Conservation (phyloP, 2,888 invertebrate species). For the Aleiodes leptofemur region DNA sequence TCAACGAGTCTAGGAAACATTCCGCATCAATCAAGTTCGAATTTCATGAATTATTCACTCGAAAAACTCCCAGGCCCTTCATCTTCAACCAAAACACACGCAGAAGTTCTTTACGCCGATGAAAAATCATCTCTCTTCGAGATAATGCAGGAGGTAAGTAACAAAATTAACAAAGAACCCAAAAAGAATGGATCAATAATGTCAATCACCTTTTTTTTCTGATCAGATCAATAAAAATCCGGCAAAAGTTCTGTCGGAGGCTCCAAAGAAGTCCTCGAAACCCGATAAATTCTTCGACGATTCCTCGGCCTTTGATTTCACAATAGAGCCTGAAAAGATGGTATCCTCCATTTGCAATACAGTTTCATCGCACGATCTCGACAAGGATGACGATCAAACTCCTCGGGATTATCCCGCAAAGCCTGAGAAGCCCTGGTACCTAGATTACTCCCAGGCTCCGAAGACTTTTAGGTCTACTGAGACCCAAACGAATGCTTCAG, state of each 20-base stretch:
- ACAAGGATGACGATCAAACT: neutral
- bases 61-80: neutral
- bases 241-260: too few relatives aligned
- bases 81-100: neutral
- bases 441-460: slow-evolving; percentile 10
- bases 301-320: slow-evolving; percentile 79
- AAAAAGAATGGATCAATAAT: neutral
- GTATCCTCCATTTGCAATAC: slow-evolving; percentile 79
- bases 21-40: neutral
- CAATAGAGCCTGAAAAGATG: slow-evolving; percentile 80
- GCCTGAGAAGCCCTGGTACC: slow-evolving; percentile 39
- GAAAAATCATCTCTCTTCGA: slow-evolving; percentile 1
- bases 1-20: neutral
- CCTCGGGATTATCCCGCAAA: neutral
- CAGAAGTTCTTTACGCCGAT: neutral
- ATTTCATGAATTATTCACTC: slow-evolving; percentile 5
- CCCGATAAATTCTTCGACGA: slow-evolving; percentile 71
- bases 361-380: slow-evolving; percentile 58
- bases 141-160: too few relatives aligned
- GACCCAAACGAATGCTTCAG: slow-evolving; percentile 62
- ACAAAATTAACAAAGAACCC: too few relatives aligned
- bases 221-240: neutral
- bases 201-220: neutral
- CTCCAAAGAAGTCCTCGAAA: neutral
- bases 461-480: slow-evolving; percentile 52